Base-by-base conservation (phyloP, 1,140 invertebrate species). In the Drosophila willistoni region DNA sequence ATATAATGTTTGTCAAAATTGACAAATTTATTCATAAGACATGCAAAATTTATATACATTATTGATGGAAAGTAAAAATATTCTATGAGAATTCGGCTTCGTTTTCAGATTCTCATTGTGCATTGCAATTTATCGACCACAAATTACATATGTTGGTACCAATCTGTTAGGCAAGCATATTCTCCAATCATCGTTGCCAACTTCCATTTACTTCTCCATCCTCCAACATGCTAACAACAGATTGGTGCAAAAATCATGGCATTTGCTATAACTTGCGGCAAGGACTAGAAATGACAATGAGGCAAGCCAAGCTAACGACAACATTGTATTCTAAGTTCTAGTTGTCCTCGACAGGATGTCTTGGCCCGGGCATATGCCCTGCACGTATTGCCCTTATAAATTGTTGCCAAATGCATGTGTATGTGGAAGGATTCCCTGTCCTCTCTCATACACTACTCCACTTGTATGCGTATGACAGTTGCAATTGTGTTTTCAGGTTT, bases 301-400 rank as follows among this genome's bases (percentile, higher is more conserved):
- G 69, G 62, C 68, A 56, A 59, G 56, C 14, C 34, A 39, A 39
- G 14, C 33, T 36, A 17, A 17, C 14, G 56, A 33, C 33, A 59
- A 59, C 42, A 19, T 29, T 65, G 51, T 39, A 68, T 47, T 71
- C 44, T 62, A 44, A 51, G 44, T 51, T 22, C 19, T 22, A 51
- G 44, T 51, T 51, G 44, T 51, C 44, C 83, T 87, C 83, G 79
- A 73, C 83, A 86, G 83, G 82, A 87, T 87, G 83, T 87, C 79
- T 87, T 77, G 76, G 17, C 72, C 72, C 66, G 57, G 72, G 75
- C 76, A 86, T 87, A 87, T 85, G 82, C 82, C 82, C 75, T 85
- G 82, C 82, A 85, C 82, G 82, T 87, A 86, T 82, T 86, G 79
- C 76, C 82, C 82, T 86, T 86, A 82, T 86, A 86, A 86, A 87